A percentile compares a stretch with the other conserved stretches of the same genome.
These are phyloP conservation scores for Rhagologus leucostigma DNA, from an alignment of 2,113 vertebrate species.

Conservation along the genomic window DNA sequence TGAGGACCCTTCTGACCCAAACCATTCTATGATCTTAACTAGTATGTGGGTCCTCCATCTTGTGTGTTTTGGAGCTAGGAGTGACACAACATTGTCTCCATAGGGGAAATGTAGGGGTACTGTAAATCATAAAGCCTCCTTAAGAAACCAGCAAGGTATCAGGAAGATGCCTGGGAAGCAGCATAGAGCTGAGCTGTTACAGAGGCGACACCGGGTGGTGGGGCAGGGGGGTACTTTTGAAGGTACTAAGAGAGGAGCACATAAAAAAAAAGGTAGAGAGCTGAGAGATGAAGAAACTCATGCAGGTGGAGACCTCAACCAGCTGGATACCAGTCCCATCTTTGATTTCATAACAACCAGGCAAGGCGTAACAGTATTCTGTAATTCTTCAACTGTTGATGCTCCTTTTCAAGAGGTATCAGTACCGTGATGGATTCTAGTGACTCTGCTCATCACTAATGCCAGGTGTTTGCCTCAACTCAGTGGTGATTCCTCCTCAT, in stretches of 20 bases:
- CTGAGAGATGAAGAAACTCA: background rate
- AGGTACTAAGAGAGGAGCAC: background rate
- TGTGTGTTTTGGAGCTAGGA: background rate
- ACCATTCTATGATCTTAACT: background rate
- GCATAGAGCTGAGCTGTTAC: background rate
- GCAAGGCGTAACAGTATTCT: background rate
- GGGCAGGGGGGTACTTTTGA: background rate
- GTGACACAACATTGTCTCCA: background rate
- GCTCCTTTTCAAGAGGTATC: background rate
- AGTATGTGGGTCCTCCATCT: background rate
- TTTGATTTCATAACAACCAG: background rate
- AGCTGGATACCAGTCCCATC: background rate
- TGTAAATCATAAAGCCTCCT: background rate
- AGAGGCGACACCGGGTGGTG: background rate
- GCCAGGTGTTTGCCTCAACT: background rate
- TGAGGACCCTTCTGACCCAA: background rate
- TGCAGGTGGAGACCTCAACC: background rate
- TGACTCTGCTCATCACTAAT: background rate
- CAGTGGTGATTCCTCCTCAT: background rate
- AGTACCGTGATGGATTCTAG: background rate
- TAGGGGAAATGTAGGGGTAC: background rate
- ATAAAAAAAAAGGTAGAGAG: background rate
- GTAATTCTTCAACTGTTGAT: background rate
- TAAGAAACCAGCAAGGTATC: background rate
- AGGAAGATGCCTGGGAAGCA: background rate